A percentile compares a stretch with the other conserved stretches of the same genome.
Evolutionary conservation across 2,113 vertebrate species (phyloP).

Genomic region (Willisornis vidua): DNA sequence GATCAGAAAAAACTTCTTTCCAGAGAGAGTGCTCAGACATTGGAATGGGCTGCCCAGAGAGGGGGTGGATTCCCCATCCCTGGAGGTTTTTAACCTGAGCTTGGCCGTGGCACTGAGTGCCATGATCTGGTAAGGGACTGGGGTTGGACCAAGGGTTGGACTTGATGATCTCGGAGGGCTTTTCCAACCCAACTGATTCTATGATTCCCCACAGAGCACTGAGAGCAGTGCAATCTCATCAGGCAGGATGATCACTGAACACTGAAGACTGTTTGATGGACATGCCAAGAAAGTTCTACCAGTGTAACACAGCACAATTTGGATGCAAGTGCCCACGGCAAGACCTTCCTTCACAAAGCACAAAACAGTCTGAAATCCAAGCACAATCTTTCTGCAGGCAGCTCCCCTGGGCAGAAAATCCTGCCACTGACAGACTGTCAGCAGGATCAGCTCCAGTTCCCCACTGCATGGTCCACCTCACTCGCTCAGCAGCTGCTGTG

Average conservation of each 20-base stretch:
- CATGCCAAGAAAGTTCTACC: background rate
- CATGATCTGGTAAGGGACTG: too few species aligned
- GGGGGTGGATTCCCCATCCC: too few species aligned
- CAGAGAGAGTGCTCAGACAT: too few species aligned
- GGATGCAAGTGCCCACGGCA: background rate
- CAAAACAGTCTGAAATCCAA: fast-evolving
- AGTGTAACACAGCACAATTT: background rate
- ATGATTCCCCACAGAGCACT: background rate
- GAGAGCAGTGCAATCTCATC: background rate
- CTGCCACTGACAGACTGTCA: background rate
- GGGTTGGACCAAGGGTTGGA: too few species aligned
- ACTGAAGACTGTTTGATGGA: background rate
- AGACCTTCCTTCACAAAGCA: background rate
- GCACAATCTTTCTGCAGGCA: background rate
- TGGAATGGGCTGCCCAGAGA: too few species aligned
- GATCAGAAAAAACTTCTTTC: too few species aligned
- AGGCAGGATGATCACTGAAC: background rate
- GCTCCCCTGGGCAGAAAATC: background rate
- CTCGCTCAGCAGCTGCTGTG: background rate
- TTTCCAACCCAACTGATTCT: too few species aligned
- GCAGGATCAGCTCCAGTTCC: background rate
- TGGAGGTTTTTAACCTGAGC: too few species aligned
- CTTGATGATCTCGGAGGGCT: too few species aligned
- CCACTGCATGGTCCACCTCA: background rate
- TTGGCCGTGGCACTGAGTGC: too few species aligned